Conservation (phyloP, 1,140 invertebrate genomes). For the Acromyrmex heyeri region DNA sequence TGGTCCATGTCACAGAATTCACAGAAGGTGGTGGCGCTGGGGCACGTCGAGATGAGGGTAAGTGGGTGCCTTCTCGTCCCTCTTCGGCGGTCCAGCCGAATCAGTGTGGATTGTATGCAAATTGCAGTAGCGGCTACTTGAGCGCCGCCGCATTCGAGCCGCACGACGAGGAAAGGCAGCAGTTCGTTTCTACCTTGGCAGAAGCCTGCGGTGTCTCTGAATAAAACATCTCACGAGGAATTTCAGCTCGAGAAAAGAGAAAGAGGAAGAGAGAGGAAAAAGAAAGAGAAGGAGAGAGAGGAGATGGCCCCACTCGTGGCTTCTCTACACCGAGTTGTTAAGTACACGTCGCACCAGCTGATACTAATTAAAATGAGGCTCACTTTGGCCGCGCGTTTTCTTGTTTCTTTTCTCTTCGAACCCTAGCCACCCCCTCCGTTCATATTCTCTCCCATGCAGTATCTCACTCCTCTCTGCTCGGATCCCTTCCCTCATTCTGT, state of each 20-base stretch:
- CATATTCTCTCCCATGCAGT: background rate
- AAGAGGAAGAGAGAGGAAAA: conserved; percentile 30
- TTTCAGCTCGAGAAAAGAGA: conserved; percentile 78
- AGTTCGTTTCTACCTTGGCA: conserved; percentile 78
- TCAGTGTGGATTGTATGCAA: conserved; percentile 85
- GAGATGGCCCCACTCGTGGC: conserved; percentile 68
- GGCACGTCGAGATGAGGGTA: conserved; percentile 39
- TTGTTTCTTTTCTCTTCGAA: conserved; percentile 60
- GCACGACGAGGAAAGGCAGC: conserved; percentile 76
- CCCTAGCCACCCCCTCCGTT: conserved; percentile 41
- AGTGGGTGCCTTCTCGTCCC: conserved; percentile 64
- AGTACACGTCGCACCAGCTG: conserved; percentile 86
- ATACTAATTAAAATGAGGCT: conserved; percentile 86
- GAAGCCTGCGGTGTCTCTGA: conserved; percentile 84
- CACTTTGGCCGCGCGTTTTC: conserved; percentile 78
- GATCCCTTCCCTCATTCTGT: conserved; percentile 26
- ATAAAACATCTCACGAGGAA: conserved; percentile 86
- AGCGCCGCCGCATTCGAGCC: conserved; percentile 65
- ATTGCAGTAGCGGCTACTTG: no score
- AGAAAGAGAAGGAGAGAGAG: conserved; percentile 45
- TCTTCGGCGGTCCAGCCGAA: conserved; percentile 71
- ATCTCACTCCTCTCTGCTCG: conserved; percentile 3
- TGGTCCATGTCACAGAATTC: background rate
- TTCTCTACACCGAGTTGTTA: conserved; percentile 79
- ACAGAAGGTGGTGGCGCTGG: conserved; percentile 26